Conservation (phyloP, 2,888 invertebrate species). For the Caenorhabditis sp. region DNA sequence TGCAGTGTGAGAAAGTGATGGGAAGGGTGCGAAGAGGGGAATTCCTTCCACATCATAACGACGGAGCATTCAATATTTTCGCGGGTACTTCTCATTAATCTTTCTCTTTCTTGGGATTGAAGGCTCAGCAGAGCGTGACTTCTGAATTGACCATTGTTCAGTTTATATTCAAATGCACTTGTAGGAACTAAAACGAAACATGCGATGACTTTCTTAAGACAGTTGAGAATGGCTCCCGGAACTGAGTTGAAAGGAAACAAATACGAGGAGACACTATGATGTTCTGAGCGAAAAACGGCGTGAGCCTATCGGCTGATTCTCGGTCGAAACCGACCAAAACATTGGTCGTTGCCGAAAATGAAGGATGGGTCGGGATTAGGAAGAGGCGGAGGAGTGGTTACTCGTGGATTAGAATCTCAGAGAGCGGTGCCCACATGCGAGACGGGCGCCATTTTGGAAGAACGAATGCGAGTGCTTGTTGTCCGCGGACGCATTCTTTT, state of each 20-base stretch:
- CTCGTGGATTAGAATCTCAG: constrained; percentile 22
- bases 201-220: not conserved
- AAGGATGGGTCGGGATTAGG: constrained; percentile 38
- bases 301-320: not conserved
- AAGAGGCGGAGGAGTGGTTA: constrained; percentile 16
- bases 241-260: not conserved
- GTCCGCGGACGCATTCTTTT: not conserved
- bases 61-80: not conserved
- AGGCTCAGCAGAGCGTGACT: too few species aligned
- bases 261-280: constrained; percentile 9
- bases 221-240: not conserved
- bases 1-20: not conserved
- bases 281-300: constrained; percentile 35
- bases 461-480: constrained; percentile 28
- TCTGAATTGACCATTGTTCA: too few species aligned
- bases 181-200: constrained; percentile 9
- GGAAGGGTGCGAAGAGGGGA: not conserved
- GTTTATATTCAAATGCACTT: too few species aligned
- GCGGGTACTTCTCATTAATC: not conserved
- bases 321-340: not conserved
- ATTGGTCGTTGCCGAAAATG: constrained; percentile 22
- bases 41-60: too few species aligned
- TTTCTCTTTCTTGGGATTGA: too few species aligned
- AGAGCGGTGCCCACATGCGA: constrained; percentile 7
- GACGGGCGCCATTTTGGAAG: constrained; percentile 6